A percentile compares a stretch with the other conserved stretches of the same genome.
Conservation (phyloP, 2,888 invertebrate species). For the Bugula neritina region DNA sequence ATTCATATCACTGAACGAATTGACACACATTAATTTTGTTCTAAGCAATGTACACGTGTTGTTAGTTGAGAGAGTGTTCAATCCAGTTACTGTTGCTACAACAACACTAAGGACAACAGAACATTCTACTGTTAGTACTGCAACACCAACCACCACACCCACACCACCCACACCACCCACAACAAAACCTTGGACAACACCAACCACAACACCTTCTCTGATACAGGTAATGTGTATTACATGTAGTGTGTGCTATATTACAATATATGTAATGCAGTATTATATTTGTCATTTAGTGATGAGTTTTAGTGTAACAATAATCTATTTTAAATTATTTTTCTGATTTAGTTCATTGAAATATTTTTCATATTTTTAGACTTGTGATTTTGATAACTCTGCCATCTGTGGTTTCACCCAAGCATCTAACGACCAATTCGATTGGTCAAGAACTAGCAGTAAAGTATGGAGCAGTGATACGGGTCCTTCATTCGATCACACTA, state of each 20-base stretch:
- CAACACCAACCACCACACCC: conserved; percentile 7
- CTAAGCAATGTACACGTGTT: no score
- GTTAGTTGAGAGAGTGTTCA: background rate
- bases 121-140: conserved; percentile 6
- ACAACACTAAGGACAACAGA: background rate
- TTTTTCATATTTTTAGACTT: no score
- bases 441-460: background rate
- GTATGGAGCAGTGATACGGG: background rate
- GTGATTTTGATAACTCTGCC: background rate
- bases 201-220: background rate
- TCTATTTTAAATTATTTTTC: no score
- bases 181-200: conserved; percentile 19
- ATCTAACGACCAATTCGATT: background rate
- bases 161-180: conserved; percentile 22
- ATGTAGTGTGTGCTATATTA: no score
- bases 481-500: background rate
- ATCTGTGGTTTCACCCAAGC: background rate
- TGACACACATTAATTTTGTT: no score
- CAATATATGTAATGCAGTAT: no score
- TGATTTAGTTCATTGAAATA: no score
- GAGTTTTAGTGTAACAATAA: no score
- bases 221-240: background rate
- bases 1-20: no score
- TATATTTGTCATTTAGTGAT: no score
- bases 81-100: background rate